Conservation (phyloP, 2,113 vertebrate species). For the Paracanthobrama guichenoti region DNA sequence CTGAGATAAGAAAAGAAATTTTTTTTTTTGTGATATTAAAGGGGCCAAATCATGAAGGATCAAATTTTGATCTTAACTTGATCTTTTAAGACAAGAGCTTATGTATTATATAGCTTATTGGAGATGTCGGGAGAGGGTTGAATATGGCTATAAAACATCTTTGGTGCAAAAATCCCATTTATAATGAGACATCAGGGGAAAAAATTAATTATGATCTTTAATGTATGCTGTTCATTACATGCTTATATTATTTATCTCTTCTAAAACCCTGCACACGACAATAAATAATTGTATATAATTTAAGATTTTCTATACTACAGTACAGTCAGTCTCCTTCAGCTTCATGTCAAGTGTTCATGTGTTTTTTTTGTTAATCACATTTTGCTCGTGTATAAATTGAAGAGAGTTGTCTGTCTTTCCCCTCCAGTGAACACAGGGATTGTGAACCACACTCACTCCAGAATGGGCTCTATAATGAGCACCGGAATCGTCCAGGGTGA, state of each 20-base stretch:
- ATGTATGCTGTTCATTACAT: not conserved
- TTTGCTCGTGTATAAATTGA: not conserved
- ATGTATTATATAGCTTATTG: not conserved
- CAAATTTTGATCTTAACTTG: not conserved
- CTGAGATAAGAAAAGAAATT: too few species aligned
- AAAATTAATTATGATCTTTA: not conserved
- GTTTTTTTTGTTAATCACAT: not conserved
- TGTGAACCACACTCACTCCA: conserved; percentile 95
- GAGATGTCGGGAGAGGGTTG: too few species aligned
- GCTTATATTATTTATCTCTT: not conserved
- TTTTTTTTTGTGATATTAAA: too few species aligned
- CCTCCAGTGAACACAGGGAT: conserved; percentile 89
- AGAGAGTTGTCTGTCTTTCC: not conserved
- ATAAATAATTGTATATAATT: not conserved
- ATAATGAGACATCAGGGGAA: not conserved
- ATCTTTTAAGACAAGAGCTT: not conserved
- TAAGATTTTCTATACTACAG: not conserved
- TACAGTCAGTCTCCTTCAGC: not conserved
- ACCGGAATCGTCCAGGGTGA: conserved; percentile 94
- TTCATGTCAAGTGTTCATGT: not conserved
- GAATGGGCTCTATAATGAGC: conserved; percentile 98
- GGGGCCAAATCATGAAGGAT: not conserved
- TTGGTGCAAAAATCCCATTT: not conserved
- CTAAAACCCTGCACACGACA: not conserved
- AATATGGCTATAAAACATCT: too few species aligned